Base-by-base conservation (phyloP, 2,888 invertebrate species). In the Myathropa florea region DNA sequence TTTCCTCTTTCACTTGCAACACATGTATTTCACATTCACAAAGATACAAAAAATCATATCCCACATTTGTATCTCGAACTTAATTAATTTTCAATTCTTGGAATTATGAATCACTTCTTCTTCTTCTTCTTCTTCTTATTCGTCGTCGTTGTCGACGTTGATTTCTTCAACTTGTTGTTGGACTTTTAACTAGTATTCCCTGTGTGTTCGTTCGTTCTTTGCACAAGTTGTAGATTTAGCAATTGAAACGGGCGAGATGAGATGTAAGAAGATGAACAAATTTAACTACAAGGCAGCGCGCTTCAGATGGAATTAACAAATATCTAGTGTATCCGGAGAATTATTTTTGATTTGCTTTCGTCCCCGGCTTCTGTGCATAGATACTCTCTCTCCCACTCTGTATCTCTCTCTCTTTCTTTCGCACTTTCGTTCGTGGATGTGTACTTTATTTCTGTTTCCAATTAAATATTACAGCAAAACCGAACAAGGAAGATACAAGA, bases 1-100 rank as follows among this genome's bases (percentile, higher is more conserved):
- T 46, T 46, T 46, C 7, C 53, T 57, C 24, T 57, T 57, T 57
- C 57, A 57, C 23, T 57, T 21, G 12, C 21, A 73, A n/a, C 39
- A 46, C 39, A 18, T 46, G 39, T 46, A 46, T 46, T n/a, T 46
- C 46, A 46, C 46, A 46, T 7, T 18, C 18, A 46, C 46, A 46
- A 26, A 60, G 12, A 39, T 46, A 33, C 23, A 77, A 21, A 23
- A 46, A 53, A 53, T 30, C 67, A 73, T 59, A 12, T 59, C 28
- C 24, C 24, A 68, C 26, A 21, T 61, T 78, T 78, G 68, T 86
- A 75, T 82, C 70, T 78, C 4, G 72, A 68, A 33, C 39, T 80
- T 73, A 78, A 73, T 79, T 64, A 83, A 83, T 77, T 75, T 82
- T 21, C 59, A 73, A 77, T 86, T 82, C 82, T 65, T 63, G 46